These are phyloP conservation scores for Trachops cirrhosus DNA, from an alignment of 2,797 vertebrate genomes.

Conservation along the genomic window DNA sequence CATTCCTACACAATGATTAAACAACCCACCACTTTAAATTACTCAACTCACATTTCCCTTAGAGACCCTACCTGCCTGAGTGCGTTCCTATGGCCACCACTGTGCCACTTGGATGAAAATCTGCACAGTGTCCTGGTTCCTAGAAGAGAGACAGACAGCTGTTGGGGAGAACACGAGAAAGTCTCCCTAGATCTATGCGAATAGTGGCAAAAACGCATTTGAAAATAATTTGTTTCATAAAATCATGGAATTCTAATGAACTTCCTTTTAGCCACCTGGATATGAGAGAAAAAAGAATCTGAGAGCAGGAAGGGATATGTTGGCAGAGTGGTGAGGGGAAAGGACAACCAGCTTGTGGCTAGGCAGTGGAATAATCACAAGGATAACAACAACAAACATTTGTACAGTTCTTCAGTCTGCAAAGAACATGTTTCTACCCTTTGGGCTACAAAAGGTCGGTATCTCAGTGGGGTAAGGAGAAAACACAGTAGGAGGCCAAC, in stretches of 20 bases:
- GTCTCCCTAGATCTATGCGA: constrained; percentile 24
- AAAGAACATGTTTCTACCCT: not conserved
- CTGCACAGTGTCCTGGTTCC: constrained; percentile 98
- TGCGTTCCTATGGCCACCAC: constrained; percentile 98
- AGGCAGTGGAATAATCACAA: not conserved
- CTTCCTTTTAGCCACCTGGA: not conserved
- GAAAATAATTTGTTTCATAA: constrained; percentile 45
- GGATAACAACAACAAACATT: not conserved
- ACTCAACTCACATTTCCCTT: not conserved
- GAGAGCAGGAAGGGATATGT: not conserved
- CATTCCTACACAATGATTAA: not conserved
- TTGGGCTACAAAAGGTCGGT: not conserved
- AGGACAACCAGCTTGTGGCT: not conserved
- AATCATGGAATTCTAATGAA: constrained; percentile 15
- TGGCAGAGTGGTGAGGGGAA: not conserved
- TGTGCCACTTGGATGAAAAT: constrained; percentile 96
- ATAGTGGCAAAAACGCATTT: constrained; percentile 38
- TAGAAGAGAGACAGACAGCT: constrained; percentile 77
- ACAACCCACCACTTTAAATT: not conserved
- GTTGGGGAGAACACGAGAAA: constrained; percentile 49
- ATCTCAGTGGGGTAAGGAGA: not conserved
- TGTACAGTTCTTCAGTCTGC: not conserved
- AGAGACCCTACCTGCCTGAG: constrained; percentile 91
- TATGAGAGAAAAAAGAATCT: constrained; percentile 17
- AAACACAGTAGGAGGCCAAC: constrained; percentile 17